These are phyloP conservation scores for Brachyptera risi DNA, from an alignment of 2,888 invertebrate genomes.

Conservation along the genomic window DNA sequence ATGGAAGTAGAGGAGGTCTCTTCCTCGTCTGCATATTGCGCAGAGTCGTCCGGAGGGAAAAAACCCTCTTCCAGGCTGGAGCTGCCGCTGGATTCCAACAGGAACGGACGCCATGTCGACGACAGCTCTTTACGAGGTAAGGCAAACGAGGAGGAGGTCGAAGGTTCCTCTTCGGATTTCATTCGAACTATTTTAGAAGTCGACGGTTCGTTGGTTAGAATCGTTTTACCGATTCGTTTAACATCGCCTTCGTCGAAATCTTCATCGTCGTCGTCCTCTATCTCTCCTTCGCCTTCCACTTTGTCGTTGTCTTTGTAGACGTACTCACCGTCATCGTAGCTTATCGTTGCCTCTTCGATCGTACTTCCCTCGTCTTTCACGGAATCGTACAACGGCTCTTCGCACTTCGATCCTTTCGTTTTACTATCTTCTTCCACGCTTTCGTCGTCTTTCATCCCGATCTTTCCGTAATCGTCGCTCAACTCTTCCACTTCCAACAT, in stretches of 20 bases:
- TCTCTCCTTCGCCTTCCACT: conserved; percentile 35
- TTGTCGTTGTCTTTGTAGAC: background rate
- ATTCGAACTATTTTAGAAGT: conserved; percentile 37
- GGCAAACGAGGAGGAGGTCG: conserved; percentile 38
- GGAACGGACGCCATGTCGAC: conserved; percentile 78
- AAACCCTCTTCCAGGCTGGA: conserved; percentile 82
- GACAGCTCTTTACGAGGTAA: conserved; percentile 59
- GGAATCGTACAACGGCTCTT: conserved; percentile 15
- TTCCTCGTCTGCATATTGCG: conserved; percentile 52
- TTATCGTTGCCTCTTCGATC: conserved; percentile 6
- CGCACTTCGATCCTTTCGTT: background rate
- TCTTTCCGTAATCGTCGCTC: background rate
- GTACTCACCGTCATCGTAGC: conserved; percentile 17
- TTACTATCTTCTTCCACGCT: background rate
- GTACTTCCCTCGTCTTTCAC: conserved; percentile 6
- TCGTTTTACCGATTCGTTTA: background rate
- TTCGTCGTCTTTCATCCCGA: background rate
- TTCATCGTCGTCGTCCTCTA: conserved; percentile 21
- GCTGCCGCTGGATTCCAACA: conserved; percentile 79
- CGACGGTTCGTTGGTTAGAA: conserved; percentile 35
- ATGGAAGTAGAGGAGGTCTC: conserved; percentile 50
- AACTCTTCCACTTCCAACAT: background rate
- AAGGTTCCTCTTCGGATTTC: conserved; percentile 33
- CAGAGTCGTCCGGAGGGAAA: conserved; percentile 62
- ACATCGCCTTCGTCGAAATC: conserved; percentile 23